A percentile compares a stretch with the other conserved stretches of the same genome.
Evolutionary conservation across 1,140 invertebrate species (phyloP).

Genomic region (Brachionus angularis): DNA sequence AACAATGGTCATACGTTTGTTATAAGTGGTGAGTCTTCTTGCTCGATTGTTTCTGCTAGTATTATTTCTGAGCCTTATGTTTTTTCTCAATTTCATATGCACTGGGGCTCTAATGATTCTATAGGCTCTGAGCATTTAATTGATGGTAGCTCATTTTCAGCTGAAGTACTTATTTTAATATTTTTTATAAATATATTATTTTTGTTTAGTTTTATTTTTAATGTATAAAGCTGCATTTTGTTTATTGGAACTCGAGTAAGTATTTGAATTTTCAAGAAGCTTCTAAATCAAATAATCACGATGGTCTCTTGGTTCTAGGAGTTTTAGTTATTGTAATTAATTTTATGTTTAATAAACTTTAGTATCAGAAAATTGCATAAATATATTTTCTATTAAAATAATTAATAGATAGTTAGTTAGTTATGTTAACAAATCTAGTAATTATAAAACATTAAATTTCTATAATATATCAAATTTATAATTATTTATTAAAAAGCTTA

Average conservation of each 20-base stretch:
- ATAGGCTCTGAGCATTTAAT: constrained; percentile 62
- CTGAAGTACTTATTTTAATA: constrained; percentile 65
- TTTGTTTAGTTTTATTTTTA: neutral
- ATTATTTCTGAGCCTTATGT: too few species aligned
- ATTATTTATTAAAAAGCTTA: too few species aligned
- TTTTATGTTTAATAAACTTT: too few species aligned
- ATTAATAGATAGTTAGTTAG: too few species aligned
- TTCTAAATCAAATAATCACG: constrained; percentile 65
- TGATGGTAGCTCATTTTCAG: constrained; percentile 77
- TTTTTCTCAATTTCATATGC: constrained; percentile 59
- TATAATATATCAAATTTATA: too few species aligned
- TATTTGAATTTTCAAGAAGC: constrained; percentile 76
- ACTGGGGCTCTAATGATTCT: constrained; percentile 55
- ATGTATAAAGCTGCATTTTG: constrained; percentile 79
- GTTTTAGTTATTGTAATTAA: constrained; percentile 77
- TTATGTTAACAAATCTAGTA: too few species aligned
- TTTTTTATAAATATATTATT: neutral
- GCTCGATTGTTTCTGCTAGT: too few species aligned
- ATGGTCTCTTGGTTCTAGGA: constrained; percentile 83
- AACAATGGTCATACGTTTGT: constrained; percentile 5
- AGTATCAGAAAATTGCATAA: too few species aligned
- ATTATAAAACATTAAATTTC: too few species aligned
- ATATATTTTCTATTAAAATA: too few species aligned
- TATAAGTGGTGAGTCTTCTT: too few species aligned
- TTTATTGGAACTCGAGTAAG: constrained; percentile 85